Base-by-base conservation (phyloP, 2,797 vertebrate species). In the Tympanoctomys barrerae region DNA sequence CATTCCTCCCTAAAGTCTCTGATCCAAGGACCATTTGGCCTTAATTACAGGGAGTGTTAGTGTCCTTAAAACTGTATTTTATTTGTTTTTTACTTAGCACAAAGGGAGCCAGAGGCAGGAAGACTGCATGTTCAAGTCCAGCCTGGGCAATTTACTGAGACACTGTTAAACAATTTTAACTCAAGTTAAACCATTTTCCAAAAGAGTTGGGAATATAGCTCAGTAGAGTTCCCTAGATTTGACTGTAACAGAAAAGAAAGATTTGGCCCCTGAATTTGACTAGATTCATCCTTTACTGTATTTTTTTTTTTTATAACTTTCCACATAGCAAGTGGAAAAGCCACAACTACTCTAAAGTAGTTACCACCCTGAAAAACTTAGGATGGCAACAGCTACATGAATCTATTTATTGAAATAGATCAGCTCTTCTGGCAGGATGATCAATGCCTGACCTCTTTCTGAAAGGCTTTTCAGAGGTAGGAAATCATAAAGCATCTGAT, bases 281-380 rank as follows among this genome's bases (percentile, higher is more conserved):
- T 98, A 98, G 24, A 28, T 83, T 62, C 80, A 83, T 68, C 84
- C n/a, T 28, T 79, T n/a, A 18, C 80, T 62, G 77, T 98, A 97
- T 98, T 89, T 68, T 92, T 80, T 61, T 98, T 89, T 68, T 92
- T 80, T 61, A 21, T 28, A 59, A 39, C 49, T 66, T 33, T 39
- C 13, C 19, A 39, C 31, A 82, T 19, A 84, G 49, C 49, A 84
- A 94, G 54, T 77, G 54, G 64, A 75, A 93, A 94, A 92, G 26
- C 96, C 97, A 98, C 98, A 98, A 98, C 98, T 98, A 98, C 99
- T 98, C 77, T 99, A 98, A 99, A 98, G 91, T 98, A 99, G 98
- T 97, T 98, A 99, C 33, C 86, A 98, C 98, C 97, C 98, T 99
- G 99, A 98, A 96, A 96, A 98, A 98, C 97, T 97, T 97, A 97